Base-by-base conservation (phyloP, 2,888 invertebrate species). In the Orthonychiurus folsomi region DNA sequence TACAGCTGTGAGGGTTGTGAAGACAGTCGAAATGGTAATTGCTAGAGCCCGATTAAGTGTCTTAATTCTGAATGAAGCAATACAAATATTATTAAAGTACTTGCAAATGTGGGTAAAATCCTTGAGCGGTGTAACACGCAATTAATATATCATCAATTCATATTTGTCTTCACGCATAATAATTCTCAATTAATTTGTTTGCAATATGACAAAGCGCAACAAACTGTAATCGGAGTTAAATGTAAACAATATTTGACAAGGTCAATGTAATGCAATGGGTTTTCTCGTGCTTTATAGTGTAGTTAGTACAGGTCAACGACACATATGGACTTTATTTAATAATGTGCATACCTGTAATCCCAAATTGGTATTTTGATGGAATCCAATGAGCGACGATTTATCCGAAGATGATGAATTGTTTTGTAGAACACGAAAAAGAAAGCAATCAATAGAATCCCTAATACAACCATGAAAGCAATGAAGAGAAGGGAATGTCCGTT, bases 21-120 rank as follows among this genome's bases (percentile, higher is more conserved):
- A 56, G 23, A 69, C 57, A n/a, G 62, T 57, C 15, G 52, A 26
- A 18, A 67, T 24, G 23, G 67, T 64, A 12, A 67, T 60, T 18
- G 62, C 23, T 2, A 69, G 58, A 23, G 66, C 62, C n/a, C 66
- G 62, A n/a, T 66, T 63, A n/a, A 69, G 55, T 15, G 69, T 69
- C 58, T 66, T 67, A 63, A 62, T 60, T 57, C 64, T 66, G 62
- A 63, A 9, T 15, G 15, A 37, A 37, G 37, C n/a, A 9, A 68
- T 26, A 2, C 52, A 56, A 5, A 69, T 63, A 1, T 63, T 67
- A 21, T 59, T 65, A 15, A 64, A 61, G 60, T 69, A 69, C 26
- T 66, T 61, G 23, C 54, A 52, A 60, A 70, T 69, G 15, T 69
- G 66, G 20, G 64, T 62, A 21, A 68, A 69, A 9, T 64, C 60